A percentile compares a stretch with the other conserved stretches of the same genome.
Evolutionary conservation across 2,888 invertebrate species (phyloP).

Genomic region (Tipula vernalis): DNA sequence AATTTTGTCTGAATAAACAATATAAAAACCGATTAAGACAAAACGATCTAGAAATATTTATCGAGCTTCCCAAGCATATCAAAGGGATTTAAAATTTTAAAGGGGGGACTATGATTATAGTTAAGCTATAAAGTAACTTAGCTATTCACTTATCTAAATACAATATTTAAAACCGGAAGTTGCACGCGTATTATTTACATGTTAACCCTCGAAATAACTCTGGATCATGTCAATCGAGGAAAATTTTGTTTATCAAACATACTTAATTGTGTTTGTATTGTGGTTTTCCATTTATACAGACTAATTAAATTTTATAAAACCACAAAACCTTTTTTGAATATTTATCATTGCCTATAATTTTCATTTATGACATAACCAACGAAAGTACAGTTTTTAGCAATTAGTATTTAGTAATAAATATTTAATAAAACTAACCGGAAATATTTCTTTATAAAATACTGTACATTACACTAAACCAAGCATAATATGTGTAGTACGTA

Average conservation of each 20-base stretch:
- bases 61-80: neutral
- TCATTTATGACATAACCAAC: neutral
- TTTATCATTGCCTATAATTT: neutral
- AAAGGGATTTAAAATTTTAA: neutral
- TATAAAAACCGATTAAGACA: neutral
- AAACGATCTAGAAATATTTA: neutral
- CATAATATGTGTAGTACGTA: neutral
- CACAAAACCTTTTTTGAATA: neutral
- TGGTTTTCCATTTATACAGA: neutral
- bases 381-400: neutral
- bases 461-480: neutral
- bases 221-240: neutral
- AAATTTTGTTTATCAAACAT: neutral
- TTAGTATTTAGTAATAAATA: neutral
- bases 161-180: neutral
- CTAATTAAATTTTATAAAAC: neutral
- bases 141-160: neutral
- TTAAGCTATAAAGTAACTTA: neutral
- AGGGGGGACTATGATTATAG: neutral
- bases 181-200: neutral
- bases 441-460: neutral
- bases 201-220: neutral
- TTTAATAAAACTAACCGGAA: neutral
- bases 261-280: neutral
- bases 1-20: neutral